A percentile compares a stretch with the other conserved stretches of the same genome.
Conservation (phyloP, 2,888 invertebrate genomes). For the Heliconius ethilla region DNA sequence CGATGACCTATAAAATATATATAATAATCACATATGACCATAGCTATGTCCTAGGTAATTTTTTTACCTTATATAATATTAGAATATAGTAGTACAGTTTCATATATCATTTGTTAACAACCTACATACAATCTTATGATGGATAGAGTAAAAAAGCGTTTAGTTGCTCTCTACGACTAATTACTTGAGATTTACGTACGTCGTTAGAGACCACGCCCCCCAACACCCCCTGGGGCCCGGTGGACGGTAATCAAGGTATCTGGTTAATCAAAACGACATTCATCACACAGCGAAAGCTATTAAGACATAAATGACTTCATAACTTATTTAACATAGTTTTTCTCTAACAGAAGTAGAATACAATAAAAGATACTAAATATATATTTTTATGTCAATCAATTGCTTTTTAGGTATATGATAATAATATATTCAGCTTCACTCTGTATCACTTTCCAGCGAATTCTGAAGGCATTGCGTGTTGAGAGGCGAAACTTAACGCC, state of each 20-base stretch:
- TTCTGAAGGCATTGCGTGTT: too few relatives aligned
- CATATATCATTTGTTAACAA: slow-evolving; percentile 35
- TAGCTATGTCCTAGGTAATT: not conserved
- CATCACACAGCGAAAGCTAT: slow-evolving; percentile 1
- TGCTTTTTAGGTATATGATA: too few relatives aligned
- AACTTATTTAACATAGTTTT: not conserved
- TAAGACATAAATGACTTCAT: not conserved
- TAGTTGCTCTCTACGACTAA: slow-evolving; percentile 27
- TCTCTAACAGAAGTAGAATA: not conserved
- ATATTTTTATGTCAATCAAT: too few relatives aligned
- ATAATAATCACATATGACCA: not conserved
- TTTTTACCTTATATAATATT: not conserved
- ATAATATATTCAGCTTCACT: too few relatives aligned
- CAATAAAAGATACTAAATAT: too few relatives aligned
- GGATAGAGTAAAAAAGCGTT: slow-evolving; percentile 9
- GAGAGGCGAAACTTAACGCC: too few relatives aligned
- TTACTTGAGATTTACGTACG: slow-evolving; percentile 31
- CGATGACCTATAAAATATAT: not conserved
- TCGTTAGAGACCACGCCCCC: slow-evolving; percentile 30
- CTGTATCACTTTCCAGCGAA: too few relatives aligned
- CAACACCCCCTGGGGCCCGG: slow-evolving; percentile 7
- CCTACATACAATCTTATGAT: slow-evolving; percentile 6
- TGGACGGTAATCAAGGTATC: slow-evolving; percentile 20
- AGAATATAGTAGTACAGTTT: not conserved
- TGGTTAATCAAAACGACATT: slow-evolving; percentile 29